These are phyloP conservation scores for Zenarchopterus dispar DNA, from an alignment of 2,797 vertebrate genomes.

Conservation along the genomic window DNA sequence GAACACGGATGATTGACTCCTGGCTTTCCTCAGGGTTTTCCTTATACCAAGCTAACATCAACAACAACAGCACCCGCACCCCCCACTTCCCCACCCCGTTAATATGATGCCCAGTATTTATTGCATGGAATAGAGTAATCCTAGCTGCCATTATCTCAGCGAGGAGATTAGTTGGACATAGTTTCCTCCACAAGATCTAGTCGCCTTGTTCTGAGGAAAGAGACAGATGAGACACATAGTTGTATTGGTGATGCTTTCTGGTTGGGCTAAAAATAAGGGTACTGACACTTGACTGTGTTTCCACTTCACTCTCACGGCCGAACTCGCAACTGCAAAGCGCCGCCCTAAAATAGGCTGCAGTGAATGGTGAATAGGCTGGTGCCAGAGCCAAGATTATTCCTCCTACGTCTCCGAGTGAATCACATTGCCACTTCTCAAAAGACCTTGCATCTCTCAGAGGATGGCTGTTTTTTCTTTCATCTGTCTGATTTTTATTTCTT, in stretches of 20 bases:
- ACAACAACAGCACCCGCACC: constrained; percentile 40
- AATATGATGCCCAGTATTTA: constrained; percentile 51
- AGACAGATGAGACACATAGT: constrained; percentile 69
- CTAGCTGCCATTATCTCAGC: constrained; percentile 58
- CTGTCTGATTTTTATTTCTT: constrained; percentile 12
- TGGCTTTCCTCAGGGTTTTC: constrained; percentile 63
- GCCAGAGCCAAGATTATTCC: constrained; percentile 68
- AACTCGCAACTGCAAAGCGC: constrained; percentile 73
- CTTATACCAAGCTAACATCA: constrained; percentile 59
- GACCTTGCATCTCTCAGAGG: constrained; percentile 35
- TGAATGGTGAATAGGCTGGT: constrained; percentile 69
- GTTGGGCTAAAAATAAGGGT: constrained; percentile 82
- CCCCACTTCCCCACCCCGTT: constrained; percentile 12
- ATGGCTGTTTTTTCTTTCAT: constrained; percentile 14
- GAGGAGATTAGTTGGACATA: constrained; percentile 67
- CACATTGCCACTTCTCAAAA: constrained; percentile 64
- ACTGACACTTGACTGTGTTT: constrained; percentile 85
- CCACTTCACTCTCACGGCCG: constrained; percentile 80
- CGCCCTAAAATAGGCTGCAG: constrained; percentile 78
- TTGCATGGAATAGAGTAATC: constrained; percentile 53
- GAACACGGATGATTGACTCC: constrained; percentile 61
- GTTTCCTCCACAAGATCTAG: constrained; percentile 61
- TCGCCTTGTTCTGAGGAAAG: constrained; percentile 57
- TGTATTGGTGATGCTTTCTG: constrained; percentile 79
- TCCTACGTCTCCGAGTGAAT: constrained; percentile 71